Percentiles rank a stretch among this genome's conserved stretches.
Conservation (phyloP, 1,140 invertebrate genomes). For the Pogonus chalceus region DNA sequence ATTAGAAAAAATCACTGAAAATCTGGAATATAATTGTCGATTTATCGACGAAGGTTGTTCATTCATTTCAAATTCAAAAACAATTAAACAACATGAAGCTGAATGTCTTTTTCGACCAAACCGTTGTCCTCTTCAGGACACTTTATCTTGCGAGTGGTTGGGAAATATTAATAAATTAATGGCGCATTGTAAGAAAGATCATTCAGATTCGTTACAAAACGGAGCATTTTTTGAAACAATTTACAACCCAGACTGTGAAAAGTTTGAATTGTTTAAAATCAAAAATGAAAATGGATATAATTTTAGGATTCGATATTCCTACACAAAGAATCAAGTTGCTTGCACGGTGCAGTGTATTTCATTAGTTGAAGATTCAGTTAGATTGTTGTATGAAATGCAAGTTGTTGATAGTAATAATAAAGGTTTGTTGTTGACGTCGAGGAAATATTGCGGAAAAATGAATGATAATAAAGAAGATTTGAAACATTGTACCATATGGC, state of each 20-base stretch:
- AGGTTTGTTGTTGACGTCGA: background rate
- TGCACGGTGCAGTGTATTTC: background rate
- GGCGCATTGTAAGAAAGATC: slow-evolving; percentile 13
- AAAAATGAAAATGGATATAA: background rate
- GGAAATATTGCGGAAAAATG: background rate
- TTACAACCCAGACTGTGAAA: background rate
- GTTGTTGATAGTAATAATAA: background rate
- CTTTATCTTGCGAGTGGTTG: slow-evolving; percentile 8
- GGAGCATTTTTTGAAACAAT: background rate
- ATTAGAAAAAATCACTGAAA: slow-evolving; percentile 51
- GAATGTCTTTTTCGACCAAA: slow-evolving; percentile 23
- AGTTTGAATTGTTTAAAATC: background rate
- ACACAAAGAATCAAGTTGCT: background rate
- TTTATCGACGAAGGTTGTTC: background rate
- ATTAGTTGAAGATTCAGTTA: background rate
- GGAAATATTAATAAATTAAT: slow-evolving; percentile 11
- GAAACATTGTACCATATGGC: background rate
- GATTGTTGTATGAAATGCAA: background rate
- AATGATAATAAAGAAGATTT: background rate
- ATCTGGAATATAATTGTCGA: slow-evolving; percentile 21
- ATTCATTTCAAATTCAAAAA: slow-evolving; percentile 14
- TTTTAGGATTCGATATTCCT: background rate
- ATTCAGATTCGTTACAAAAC: slow-evolving; percentile 13
- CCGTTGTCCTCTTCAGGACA: slow-evolving; percentile 20
- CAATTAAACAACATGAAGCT: slow-evolving; percentile 22